These are phyloP conservation scores for Tenebrio molitor DNA, from an alignment of 1,140 invertebrate genomes.

Conservation along the genomic window DNA sequence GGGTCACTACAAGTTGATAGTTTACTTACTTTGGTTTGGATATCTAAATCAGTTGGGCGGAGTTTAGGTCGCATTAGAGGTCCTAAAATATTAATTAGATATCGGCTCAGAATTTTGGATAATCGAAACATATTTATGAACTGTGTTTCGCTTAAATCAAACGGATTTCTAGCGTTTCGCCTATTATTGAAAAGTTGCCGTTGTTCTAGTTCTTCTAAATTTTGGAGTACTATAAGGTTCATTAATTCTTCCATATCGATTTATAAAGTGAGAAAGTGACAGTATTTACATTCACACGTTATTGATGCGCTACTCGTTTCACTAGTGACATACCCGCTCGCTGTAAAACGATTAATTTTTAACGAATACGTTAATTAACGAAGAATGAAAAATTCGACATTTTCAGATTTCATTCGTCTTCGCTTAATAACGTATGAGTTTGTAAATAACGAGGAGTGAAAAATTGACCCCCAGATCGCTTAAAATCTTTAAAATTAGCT, in stretches of 20 bases:
- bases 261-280: no score
- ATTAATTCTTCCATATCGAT: constrained; percentile 6
- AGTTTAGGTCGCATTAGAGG: not conserved
- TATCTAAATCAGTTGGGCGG: not conserved
- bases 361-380: no score
- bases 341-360: no score
- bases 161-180: not conserved
- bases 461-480: no score
- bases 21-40: not conserved
- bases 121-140: constrained; percentile 10
- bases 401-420: constrained; percentile 18
- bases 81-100: not conserved
- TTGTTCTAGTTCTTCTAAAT: constrained; percentile 7
- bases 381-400: no score
- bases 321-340: no score
- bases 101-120: not conserved
- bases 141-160: constrained; percentile 9
- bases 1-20: no score
- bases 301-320: no score
- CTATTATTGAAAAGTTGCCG: not conserved
- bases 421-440: no score
- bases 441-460: no score
- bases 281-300: no score
- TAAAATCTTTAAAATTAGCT: no score
- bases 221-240: not conserved